These are phyloP conservation scores for Catagonus wagneri DNA, from an alignment of 2,113 vertebrate species.

Conservation along the genomic window DNA sequence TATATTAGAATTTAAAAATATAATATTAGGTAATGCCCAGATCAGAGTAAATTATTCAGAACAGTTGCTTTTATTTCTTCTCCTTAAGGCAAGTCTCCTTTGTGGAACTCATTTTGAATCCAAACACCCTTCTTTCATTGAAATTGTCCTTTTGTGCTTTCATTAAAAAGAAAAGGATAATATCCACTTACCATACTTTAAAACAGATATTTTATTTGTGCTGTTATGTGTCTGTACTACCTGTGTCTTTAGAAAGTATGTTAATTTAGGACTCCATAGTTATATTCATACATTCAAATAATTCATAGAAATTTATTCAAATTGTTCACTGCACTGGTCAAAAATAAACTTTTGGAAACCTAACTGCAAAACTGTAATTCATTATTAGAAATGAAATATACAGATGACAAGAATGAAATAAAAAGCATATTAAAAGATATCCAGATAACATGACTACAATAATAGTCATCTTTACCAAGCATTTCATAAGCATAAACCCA, in stretches of 20 bases:
- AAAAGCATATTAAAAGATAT: neutral
- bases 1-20: constrained; percentile 30
- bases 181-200: neutral
- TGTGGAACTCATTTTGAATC: neutral
- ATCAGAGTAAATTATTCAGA: constrained; percentile 36
- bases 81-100: neutral
- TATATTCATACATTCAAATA: neutral
- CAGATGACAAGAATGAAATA: neutral
- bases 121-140: neutral
- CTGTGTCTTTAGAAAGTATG: neutral
- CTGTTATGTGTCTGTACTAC: neutral
- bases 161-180: neutral
- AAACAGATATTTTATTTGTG: neutral
- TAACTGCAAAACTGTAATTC: neutral
- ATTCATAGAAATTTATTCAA: neutral
- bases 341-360: neutral
- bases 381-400: neutral
- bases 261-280: neutral
- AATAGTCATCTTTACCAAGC: neutral
- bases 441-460: neutral
- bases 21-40: neutral
- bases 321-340: neutral
- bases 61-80: constrained; percentile 2
- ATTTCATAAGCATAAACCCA: neutral
- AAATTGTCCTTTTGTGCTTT: neutral